phyloP scores from a whole-genome alignment of 2,888 invertebrate species.

The Tuta absoluta region DNA sequence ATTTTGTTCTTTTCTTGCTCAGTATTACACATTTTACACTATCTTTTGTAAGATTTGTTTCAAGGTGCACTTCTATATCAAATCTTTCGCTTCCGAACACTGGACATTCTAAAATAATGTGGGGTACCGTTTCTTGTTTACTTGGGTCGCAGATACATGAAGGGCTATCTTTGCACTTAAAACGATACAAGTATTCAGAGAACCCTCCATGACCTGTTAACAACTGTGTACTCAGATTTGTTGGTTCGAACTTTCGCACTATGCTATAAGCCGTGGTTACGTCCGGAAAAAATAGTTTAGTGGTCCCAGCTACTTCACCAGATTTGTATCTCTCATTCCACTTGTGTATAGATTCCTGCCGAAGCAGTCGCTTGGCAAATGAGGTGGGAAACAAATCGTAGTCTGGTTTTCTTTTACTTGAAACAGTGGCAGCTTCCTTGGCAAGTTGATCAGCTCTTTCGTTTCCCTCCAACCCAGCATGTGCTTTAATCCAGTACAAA shows the following conservation, averaged over 20 bases:
- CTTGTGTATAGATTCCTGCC: not conserved
- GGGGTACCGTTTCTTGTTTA: not conserved
- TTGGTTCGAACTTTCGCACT: not conserved
- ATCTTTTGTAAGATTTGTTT: too few species aligned
- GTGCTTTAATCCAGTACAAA: conserved; percentile 9
- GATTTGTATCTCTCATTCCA: conserved; percentile 1
- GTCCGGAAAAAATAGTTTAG: conserved; percentile 3
- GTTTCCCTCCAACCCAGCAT: too few species aligned
- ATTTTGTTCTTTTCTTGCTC: too few species aligned
- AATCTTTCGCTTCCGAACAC: too few species aligned
- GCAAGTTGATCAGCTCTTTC: too few species aligned
- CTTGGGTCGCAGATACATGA: not conserved
- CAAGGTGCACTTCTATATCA: too few species aligned
- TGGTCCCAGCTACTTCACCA: not conserved
- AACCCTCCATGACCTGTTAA: conserved; percentile 16
- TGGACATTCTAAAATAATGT: not conserved
- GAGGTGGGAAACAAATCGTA: conserved; percentile 1
- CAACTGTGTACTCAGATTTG: not conserved
- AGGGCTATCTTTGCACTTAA: conserved; percentile 18
- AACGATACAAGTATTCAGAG: conserved; percentile 19
- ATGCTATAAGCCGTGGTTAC: not conserved
- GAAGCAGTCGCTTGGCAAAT: not conserved
- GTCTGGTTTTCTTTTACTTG: not conserved
- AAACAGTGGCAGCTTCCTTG: too few species aligned
- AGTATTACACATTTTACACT: too few species aligned